Base-by-base conservation (phyloP, 2,888 invertebrate genomes). In the Synanthedon tipuliformis region DNA sequence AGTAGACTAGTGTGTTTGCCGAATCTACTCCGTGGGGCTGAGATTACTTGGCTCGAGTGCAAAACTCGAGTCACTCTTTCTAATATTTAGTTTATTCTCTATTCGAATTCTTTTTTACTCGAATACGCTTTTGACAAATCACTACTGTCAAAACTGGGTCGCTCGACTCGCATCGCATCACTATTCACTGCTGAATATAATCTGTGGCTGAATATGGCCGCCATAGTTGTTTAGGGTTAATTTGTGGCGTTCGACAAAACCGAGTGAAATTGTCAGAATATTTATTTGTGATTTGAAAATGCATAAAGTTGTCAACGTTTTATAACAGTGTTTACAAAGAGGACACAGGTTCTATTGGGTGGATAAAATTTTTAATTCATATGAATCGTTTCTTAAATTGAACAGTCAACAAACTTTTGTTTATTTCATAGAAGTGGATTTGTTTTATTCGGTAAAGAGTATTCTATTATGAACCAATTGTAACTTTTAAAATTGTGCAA, bases 391-490 rank as follows among this genome's bases (percentile, higher is more conserved):
- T 78, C 80, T 76, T 71, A 85, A 82, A 82, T 83, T 83, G 82
- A 83, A 84, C 83, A 88, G 86, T 87, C 88, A 88, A 88, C 88
- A 88, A 88, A 88, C 84, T 86, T 85, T 88, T 88, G 87, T 88
- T 88, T 87, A 84, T 85, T 84, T 78, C 77, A 77, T 73, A 79
- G 69, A 69, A 82, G 81, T 78, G 79, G 75, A 78, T 75, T 71
- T 74, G 77, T 78, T 80, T 75, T 73, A 78, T 81, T 75, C 75
- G 73, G 68, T 65, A 66, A 68, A 69, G 69, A 77, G 73, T 74
- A 80, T 68, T 73, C 70, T 78, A 86, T 80, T 87, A 86, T 87
- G 86, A 79, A 73, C 81, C 77, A 82, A 75, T 71, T 70, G 72
- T 78, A 78, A 68, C 69, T 69, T 69, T 75, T 83, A 71, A 81